Conservation (phyloP, 1,140 invertebrate genomes). For the Bombus vancouverensis region DNA sequence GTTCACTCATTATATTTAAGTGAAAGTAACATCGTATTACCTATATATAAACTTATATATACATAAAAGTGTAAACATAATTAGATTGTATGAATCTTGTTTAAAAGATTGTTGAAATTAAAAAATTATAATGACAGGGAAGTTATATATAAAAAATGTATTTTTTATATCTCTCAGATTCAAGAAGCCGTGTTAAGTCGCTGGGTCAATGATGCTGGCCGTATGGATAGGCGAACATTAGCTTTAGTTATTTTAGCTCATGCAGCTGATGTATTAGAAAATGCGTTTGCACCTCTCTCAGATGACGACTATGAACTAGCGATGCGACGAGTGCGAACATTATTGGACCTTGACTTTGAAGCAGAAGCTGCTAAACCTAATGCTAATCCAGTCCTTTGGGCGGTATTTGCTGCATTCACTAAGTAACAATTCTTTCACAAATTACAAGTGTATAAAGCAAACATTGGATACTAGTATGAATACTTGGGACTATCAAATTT, state of each 20-base stretch:
- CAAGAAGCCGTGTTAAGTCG: constrained; percentile 98
- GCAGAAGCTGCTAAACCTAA: constrained; percentile 94
- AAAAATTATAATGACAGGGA: neutral
- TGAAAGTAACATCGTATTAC: neutral
- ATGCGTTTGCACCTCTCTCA: constrained; percentile 99
- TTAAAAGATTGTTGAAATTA: neutral
- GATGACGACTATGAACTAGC: constrained; percentile 99
- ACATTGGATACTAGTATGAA: constrained; percentile 62
- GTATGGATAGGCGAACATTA: constrained; percentile 97
- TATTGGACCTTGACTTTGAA: constrained; percentile 98
- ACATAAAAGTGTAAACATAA: neutral
- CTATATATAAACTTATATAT: neutral
- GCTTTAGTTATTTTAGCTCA: constrained; percentile 97
- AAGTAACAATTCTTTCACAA: constrained; percentile 87
- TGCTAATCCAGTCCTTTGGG: constrained; percentile 97
- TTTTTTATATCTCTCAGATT: constrained; percentile 85
- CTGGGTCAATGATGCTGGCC: constrained; percentile 98
- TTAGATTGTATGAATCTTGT: neutral
- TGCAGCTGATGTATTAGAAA: constrained; percentile 99
- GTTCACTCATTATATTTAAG: no score
- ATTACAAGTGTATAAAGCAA: constrained; percentile 58
- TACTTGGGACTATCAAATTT: constrained; percentile 60
- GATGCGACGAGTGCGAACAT: constrained; percentile 96
- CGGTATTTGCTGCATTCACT: constrained; percentile 98
- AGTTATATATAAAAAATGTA: neutral